Evolutionary conservation across 1,140 invertebrate species (phyloP), one percentile per base, ranked within the genome.

Genomic region (Rhyacophila brunnea): DNA sequence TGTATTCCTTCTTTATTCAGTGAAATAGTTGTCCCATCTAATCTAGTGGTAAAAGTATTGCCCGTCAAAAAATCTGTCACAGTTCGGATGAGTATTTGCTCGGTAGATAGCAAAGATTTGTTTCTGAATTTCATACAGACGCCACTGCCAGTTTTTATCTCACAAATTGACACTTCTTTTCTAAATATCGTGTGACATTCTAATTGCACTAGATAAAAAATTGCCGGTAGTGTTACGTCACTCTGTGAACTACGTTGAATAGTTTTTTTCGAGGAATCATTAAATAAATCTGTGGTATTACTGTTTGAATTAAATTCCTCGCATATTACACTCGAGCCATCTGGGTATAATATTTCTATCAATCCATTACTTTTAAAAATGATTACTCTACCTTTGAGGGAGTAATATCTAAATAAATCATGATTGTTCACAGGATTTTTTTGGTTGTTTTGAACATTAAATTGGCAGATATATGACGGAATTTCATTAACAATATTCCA

Each of bases 1-100:
- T 74, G 73, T 54, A 79, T 68, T 20, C 80, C 80, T 60, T 79
- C 72, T 60, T 75, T 77, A 70, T 78, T 78, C 19, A 80, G 64
- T 35, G 81, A 68, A 51, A 68, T 75, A 67, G 71, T 72, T 18
- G 78, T 82, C 15, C 80, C 81, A 68, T 83, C 81, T 62, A 72
- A 78, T 18, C 81, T 73, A 19, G 72, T 71, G 18, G 73, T 75
- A 67, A 79, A 81, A 66, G 80, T 70, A 71, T 83, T 81, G 52
- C 77, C 72, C 32, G 74, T 64, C 61, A 75, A 73, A 71, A 76
- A 80, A 69, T 82, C 76, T 32, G 76, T 79, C 11, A 42, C 52
- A 18, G 52, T 55, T 36, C 52, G 45, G 10, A 46, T 19, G 7
- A 55, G 46, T 34, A 55, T 18, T 55, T 36, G 45, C 18, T 55